Percentiles rank a stretch among this genome's conserved stretches.
phyloP scores from a whole-genome alignment of 2,113 vertebrate species.

The Channa maculata region DNA sequence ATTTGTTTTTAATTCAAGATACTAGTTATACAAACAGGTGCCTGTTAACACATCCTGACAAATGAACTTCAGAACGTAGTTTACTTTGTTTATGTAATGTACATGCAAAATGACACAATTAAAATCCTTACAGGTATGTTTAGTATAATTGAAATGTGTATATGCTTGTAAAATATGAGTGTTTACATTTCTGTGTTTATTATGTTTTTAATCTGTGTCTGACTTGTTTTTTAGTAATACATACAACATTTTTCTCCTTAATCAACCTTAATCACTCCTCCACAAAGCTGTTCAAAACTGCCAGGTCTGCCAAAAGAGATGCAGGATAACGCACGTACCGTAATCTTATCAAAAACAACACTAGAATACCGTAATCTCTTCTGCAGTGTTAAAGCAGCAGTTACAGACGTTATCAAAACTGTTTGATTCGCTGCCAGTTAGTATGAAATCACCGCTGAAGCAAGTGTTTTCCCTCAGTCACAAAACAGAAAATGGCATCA shows the following conservation, averaged over 20 bases:
- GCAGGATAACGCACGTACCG: slow-evolving; percentile 77
- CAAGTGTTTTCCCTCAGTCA: slow-evolving; percentile 52
- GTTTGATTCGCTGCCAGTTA: slow-evolving; percentile 76
- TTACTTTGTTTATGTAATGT: neutral
- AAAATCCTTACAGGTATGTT: neutral
- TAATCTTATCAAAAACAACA: slow-evolving; percentile 71
- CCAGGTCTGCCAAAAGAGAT: slow-evolving; percentile 64
- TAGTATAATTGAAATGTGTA: neutral
- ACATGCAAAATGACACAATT: slow-evolving; percentile 8
- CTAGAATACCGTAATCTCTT: slow-evolving; percentile 65
- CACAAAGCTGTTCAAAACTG: slow-evolving; percentile 63
- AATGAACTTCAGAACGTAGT: slow-evolving; percentile 12
- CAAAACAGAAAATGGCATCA: slow-evolving; percentile 6
- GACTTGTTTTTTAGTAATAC: slow-evolving; percentile 49
- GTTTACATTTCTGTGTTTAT: slow-evolving; percentile 34
- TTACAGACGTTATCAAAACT: slow-evolving; percentile 66
- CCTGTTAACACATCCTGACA: neutral
- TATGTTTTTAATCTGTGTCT: slow-evolving; percentile 27
- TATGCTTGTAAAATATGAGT: slow-evolving; percentile 43
- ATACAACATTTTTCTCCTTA: slow-evolving; percentile 38
- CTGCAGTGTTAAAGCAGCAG: slow-evolving; percentile 74
- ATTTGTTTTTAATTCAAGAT: slow-evolving; percentile 60
- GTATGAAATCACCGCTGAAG: slow-evolving; percentile 71
- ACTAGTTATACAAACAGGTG: slow-evolving; percentile 22
- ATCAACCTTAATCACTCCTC: slow-evolving; percentile 54